Evolutionary conservation across 2,113 vertebrate species (phyloP).

Genomic region (Merops nubicus): DNA sequence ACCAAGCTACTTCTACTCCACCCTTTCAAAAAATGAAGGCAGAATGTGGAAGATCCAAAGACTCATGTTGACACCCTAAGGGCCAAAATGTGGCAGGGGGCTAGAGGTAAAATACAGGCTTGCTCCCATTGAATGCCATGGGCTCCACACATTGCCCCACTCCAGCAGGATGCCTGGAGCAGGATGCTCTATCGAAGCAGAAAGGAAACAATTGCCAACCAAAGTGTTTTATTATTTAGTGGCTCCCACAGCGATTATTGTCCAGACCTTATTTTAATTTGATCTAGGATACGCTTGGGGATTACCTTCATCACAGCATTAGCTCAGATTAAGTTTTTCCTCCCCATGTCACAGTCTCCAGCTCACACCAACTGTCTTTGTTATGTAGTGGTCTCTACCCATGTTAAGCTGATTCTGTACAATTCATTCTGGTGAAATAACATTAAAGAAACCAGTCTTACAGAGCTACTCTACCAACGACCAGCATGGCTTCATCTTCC

Average conservation of each 20-base stretch:
- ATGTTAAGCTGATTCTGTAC: not conserved
- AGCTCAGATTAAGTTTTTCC: not conserved
- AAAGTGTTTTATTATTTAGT: not conserved
- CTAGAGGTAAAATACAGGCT: not conserved
- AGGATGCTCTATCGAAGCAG: not conserved
- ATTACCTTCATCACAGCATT: not conserved
- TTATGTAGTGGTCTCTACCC: not conserved
- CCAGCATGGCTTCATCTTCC: not conserved
- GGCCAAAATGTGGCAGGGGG: fast-evolving
- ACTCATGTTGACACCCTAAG: not conserved
- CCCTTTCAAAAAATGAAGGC: not conserved
- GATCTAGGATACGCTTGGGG: not conserved
- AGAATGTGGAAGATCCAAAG: not conserved
- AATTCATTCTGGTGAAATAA: not conserved
- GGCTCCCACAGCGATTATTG: not conserved
- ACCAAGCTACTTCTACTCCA: not conserved
- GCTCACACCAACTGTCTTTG: not conserved
- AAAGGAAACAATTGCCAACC: not conserved
- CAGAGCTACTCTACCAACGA: not conserved
- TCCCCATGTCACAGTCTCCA: not conserved
- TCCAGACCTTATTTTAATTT: not conserved
- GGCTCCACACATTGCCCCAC: fast-evolving
- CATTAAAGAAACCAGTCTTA: not conserved
- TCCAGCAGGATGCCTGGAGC: not conserved
- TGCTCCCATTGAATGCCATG: not conserved